These are phyloP conservation scores for Chrysolina oricalcia DNA, from an alignment of 2,888 invertebrate species.

Conservation along the genomic window DNA sequence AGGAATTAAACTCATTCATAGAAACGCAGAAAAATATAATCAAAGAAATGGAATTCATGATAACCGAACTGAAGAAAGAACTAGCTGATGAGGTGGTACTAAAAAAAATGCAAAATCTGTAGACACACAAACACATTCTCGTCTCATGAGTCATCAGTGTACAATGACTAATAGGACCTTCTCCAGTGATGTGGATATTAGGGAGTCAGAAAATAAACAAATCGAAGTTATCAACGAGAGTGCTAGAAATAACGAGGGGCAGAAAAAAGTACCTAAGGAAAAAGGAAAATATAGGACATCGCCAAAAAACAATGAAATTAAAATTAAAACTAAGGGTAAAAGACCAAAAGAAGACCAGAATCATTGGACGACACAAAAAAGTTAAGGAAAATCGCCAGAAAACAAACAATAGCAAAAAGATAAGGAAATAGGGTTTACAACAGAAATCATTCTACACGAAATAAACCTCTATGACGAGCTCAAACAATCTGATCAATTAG, in stretches of 20 bases:
- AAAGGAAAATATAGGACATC: constrained; percentile 14
- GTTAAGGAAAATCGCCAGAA: constrained; percentile 6
- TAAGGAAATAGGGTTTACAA: constrained; percentile 25
- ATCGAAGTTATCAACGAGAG: neutral
- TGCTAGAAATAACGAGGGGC: constrained; percentile 1
- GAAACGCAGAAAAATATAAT: constrained; percentile 14
- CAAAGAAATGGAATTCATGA: constrained; percentile 18
- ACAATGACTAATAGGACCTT: too few species aligned
- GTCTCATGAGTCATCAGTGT: constrained; percentile 11
- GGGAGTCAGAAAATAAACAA: too few species aligned
- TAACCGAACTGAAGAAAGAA: constrained; percentile 13
- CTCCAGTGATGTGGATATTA: too few species aligned
- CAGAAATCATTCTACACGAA: constrained; percentile 15
- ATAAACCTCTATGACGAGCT: constrained; percentile 14
- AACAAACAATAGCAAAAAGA: constrained; percentile 17
- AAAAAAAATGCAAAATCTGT: constrained; percentile 16
- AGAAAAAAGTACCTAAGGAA: constrained; percentile 7
- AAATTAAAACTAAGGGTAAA: neutral
- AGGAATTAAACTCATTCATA: neutral
- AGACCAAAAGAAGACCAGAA: constrained; percentile 1
- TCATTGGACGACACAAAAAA: neutral
- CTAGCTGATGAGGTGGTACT: constrained; percentile 14
- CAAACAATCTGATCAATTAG: constrained; percentile 20
- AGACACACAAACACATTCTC: constrained; percentile 22
- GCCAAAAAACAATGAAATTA: neutral